Evolutionary conservation across 64 coral and sea anemone species (phyloP).

Genomic region (Montipora capricornis): DNA sequence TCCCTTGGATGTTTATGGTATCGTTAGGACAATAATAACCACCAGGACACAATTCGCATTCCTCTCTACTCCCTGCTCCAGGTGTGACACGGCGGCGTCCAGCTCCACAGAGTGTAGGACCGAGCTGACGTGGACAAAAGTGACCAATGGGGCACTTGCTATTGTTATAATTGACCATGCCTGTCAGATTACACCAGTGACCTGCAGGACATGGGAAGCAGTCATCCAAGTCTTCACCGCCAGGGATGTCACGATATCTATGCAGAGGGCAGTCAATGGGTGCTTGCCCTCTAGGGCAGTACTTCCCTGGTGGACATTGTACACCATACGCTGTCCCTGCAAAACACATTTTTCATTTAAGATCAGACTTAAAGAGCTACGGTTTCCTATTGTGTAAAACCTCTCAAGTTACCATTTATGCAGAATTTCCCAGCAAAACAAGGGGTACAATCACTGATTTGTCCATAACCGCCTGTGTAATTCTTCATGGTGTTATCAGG

Average conservation of each 20-base stretch:
- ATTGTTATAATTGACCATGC: conserved; percentile 86
- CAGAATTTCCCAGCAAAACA: conserved; percentile 91
- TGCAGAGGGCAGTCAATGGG: conserved; percentile 85
- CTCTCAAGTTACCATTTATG: conserved; percentile 78
- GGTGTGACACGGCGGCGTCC: conserved; percentile 77
- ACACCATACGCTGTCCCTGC: conserved; percentile 79
- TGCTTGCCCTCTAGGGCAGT: conserved; percentile 69
- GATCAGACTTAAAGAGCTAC: not conserved
- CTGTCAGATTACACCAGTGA: conserved; percentile 97
- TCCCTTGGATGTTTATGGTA: conserved; percentile 83
- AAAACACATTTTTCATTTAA: not conserved
- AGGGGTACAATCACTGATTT: conserved; percentile 78
- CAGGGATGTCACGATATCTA: conserved; percentile 80
- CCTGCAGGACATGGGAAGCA: conserved; percentile 94
- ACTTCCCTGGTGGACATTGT: conserved; percentile 82
- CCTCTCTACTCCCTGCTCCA: conserved; percentile 76
- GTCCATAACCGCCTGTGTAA: conserved; percentile 86
- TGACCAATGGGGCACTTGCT: conserved; percentile 94
- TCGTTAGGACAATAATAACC: conserved; percentile 90
- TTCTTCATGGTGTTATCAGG: conserved; percentile 96
- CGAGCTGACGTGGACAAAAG: conserved; percentile 79
- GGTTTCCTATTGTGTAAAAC: not conserved
- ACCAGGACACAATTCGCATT: conserved; percentile 87
- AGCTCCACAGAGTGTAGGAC: conserved; percentile 77
- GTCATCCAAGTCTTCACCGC: conserved; percentile 74